Evolutionary conservation across 2,113 vertebrate genomes (phyloP).

Genomic region (Chauna torquata): DNA sequence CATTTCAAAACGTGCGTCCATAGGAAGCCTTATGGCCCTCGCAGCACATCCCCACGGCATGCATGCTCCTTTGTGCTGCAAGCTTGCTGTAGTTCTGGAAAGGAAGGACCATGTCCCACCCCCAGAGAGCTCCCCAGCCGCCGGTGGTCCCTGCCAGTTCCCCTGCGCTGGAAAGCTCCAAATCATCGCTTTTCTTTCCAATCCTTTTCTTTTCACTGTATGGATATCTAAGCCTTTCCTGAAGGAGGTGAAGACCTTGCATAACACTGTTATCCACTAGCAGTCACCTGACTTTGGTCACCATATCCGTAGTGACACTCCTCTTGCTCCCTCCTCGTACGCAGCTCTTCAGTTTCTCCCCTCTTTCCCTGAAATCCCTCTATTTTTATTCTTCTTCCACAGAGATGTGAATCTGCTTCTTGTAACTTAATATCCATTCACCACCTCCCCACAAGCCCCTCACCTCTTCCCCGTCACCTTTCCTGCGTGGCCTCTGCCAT

Average conservation of each 20-base stretch:
- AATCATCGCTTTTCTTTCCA: neutral
- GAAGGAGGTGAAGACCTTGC: neutral
- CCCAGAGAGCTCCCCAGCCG: neutral
- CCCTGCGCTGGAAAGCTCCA: neutral
- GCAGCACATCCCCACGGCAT: fast-evolving
- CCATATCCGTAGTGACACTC: fast-evolving
- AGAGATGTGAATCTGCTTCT: neutral
- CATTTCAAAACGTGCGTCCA: fast-evolving
- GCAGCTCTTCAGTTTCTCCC: neutral
- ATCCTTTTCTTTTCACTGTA: neutral
- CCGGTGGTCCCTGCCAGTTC: fast-evolving
- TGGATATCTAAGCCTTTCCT: neutral
- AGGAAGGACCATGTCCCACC: neutral
- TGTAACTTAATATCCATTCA: neutral
- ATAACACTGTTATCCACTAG: neutral
- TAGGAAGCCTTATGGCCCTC: fast-evolving
- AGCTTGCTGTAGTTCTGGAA: neutral
- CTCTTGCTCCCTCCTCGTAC: neutral
- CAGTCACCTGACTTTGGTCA: neutral
- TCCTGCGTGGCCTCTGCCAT: fast-evolving
- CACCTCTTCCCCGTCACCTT: neutral
- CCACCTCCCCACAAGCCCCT: neutral
- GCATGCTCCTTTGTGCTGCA: neutral
- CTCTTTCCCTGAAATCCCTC: neutral
- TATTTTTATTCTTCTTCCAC: neutral